These are phyloP conservation scores for Todiramphus chloris DNA, from an alignment of 2,113 vertebrate genomes.

Conservation along the genomic window DNA sequence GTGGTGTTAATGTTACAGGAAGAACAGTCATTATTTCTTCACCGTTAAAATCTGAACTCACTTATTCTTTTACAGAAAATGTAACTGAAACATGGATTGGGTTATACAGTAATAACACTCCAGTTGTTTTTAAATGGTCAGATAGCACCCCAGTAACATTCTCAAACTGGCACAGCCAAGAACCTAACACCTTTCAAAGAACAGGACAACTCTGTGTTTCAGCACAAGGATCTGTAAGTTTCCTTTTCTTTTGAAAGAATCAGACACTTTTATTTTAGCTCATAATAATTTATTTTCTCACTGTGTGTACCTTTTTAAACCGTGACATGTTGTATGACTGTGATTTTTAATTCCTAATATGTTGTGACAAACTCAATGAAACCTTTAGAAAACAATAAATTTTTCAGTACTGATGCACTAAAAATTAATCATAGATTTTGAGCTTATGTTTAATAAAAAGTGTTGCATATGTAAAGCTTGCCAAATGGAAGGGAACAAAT, in stretches of 20 bases:
- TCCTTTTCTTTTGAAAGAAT: background rate
- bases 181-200: constrained; percentile 77
- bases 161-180: constrained; percentile 85
- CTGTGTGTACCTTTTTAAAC: fast-evolving
- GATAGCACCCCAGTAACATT: constrained; percentile 81
- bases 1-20: background rate
- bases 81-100: constrained; percentile 88
- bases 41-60: constrained; percentile 10
- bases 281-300: background rate
- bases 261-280: background rate
- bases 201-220: constrained; percentile 80
- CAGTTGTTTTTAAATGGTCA: constrained; percentile 84
- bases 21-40: background rate
- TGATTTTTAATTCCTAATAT: background rate
- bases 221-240: constrained; percentile 80
- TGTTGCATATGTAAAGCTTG: background rate
- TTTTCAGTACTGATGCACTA: background rate
- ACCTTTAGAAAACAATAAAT: background rate
- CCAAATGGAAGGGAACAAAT: background rate
- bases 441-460: background rate
- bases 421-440: background rate
- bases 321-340: background rate
- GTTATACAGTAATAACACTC: constrained; percentile 74
- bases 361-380: background rate
- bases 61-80: constrained; percentile 73